Conservation (phyloP, 2,888 invertebrate genomes). For the Chaetoderma sp. region DNA sequence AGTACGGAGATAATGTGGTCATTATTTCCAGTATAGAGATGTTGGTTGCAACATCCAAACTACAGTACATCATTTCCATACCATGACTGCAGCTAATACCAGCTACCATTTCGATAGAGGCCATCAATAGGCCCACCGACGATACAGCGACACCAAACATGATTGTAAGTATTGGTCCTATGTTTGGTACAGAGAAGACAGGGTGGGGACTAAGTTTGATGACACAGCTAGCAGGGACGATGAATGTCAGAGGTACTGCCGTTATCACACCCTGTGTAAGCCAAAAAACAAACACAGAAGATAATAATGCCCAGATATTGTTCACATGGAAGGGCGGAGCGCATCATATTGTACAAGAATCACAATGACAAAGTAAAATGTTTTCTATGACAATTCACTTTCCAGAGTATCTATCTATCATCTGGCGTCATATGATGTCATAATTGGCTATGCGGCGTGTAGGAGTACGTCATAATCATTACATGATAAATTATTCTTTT, state of each 20-base stretch:
- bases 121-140: constrained; percentile 75
- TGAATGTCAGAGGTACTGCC: constrained; percentile 85
- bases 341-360: neutral
- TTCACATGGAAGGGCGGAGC: constrained; percentile 48
- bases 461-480: no score
- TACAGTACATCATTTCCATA: constrained; percentile 76
- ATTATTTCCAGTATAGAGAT: no score
- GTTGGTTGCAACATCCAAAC: neutral
- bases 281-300: constrained; percentile 7
- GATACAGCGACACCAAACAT: constrained; percentile 78
- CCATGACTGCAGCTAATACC: constrained; percentile 78
- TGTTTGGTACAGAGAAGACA: constrained; percentile 77
- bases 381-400: no score
- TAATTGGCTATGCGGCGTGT: no score
- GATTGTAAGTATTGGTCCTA: constrained; percentile 79
- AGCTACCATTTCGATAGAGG: constrained; percentile 72
- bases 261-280: constrained; percentile 80
- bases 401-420: no score
- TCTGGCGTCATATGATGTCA: no score
- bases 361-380: no score
- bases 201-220: constrained; percentile 79
- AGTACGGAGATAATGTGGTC: no score
- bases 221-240: constrained; percentile 84
- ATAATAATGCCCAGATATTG: neutral
- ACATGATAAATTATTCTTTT: no score